phyloP scores from a whole-genome alignment of 2,888 invertebrate genomes.

The Lepidocyrtinus sp. region DNA sequence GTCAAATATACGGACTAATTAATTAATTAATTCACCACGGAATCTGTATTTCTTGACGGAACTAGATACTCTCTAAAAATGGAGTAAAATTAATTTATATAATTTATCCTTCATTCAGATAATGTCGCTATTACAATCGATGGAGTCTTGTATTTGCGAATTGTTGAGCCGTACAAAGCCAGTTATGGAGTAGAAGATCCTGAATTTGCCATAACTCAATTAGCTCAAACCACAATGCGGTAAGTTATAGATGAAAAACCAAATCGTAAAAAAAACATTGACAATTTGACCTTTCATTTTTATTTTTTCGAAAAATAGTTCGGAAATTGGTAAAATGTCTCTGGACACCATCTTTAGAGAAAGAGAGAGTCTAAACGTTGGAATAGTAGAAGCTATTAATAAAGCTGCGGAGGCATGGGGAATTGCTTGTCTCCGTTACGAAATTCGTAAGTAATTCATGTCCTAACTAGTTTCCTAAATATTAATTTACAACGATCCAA shows the following conservation, averaged over 20 bases:
- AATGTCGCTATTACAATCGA: slow-evolving; percentile 98
- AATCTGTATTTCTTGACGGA: no score
- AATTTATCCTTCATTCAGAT: slow-evolving; percentile 77
- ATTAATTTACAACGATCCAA: no score
- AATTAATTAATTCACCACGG: no score
- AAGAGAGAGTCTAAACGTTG: slow-evolving; percentile 93
- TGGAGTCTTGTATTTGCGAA: slow-evolving; percentile 95
- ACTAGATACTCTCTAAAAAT: neutral
- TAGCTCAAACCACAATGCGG: slow-evolving; percentile 99
- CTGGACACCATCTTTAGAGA: slow-evolving; percentile 97
- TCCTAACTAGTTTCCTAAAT: no score
- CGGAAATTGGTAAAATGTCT: slow-evolving; percentile 97
- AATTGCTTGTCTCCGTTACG: slow-evolving; percentile 94
- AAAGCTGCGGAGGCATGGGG: slow-evolving; percentile 99
- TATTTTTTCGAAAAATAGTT: no score
- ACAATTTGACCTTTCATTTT: no score
- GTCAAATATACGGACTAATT: no score
- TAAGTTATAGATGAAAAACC: slow-evolving; percentile 60
- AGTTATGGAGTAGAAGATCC: slow-evolving; percentile 97
- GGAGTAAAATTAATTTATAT: slow-evolving; percentile 11
- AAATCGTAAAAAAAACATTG: neutral
- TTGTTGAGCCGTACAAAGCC: slow-evolving; percentile 93
- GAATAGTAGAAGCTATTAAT: slow-evolving; percentile 96
- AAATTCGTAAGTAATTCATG: slow-evolving; percentile 85
- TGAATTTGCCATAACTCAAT: slow-evolving; percentile 98